These are phyloP conservation scores for Maniola hyperantus DNA, from an alignment of 2,888 invertebrate species.

Conservation along the genomic window DNA sequence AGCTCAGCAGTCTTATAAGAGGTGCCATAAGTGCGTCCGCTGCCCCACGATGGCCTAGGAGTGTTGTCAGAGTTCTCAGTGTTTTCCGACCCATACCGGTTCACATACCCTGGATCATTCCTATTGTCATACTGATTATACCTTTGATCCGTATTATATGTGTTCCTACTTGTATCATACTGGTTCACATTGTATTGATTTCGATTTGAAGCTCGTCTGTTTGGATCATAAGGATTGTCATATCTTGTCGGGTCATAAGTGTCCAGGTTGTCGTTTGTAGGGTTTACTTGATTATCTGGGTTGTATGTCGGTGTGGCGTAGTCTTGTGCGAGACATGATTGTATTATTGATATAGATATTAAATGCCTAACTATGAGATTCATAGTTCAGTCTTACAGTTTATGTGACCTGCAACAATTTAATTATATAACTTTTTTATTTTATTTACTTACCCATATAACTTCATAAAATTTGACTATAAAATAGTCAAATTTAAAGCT, in stretches of 20 bases:
- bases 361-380: conserved; percentile 62
- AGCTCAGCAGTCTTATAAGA: conserved; percentile 58
- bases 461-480: not conserved
- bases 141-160: conserved; percentile 52
- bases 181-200: conserved; percentile 51
- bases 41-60: conserved; percentile 63
- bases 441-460: not conserved
- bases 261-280: conserved; percentile 65
- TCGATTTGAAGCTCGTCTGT: conserved; percentile 52
- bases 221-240: conserved; percentile 71
- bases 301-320: conserved; percentile 67
- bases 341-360: conserved; percentile 51
- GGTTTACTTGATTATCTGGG: conserved; percentile 59
- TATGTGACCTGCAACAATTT: conserved; percentile 54
- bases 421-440: not conserved
- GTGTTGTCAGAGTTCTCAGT: conserved; percentile 63
- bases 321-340: conserved; percentile 63
- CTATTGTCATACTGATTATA: conserved; percentile 55
- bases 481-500: not conserved
- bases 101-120: conserved; percentile 49
- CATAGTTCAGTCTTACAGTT: conserved; percentile 69
- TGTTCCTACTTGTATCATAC: conserved; percentile 41
- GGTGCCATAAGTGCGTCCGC: conserved; percentile 53
- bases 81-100: conserved; percentile 54
- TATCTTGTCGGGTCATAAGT: conserved; percentile 56